Percentiles rank a stretch among this genome's conserved stretches.
Conservation (phyloP, 2,797 vertebrate genomes). For the Galago senegalensis region DNA sequence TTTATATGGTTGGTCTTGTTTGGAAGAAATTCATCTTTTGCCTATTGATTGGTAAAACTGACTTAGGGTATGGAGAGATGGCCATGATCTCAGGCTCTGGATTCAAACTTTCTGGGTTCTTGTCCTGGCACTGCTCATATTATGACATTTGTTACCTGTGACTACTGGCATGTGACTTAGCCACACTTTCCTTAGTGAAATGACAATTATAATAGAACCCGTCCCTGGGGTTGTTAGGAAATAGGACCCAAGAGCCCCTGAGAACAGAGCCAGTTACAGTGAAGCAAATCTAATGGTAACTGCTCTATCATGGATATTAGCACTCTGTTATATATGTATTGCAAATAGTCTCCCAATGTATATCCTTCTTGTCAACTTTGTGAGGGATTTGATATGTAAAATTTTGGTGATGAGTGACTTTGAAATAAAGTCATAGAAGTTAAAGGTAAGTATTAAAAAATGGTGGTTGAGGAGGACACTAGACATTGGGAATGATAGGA, state of each 20-base stretch:
- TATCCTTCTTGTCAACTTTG: neutral
- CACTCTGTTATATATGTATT: neutral
- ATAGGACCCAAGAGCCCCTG: neutral
- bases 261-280: neutral
- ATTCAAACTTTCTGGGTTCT: neutral
- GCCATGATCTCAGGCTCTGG: neutral
- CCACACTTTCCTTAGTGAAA: neutral
- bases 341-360: neutral
- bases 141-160: neutral
- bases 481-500: neutral
- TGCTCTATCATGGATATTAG: neutral
- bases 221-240: neutral
- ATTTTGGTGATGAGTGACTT: conserved; percentile 16
- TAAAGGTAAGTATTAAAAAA: conserved; percentile 44
- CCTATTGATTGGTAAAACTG: neutral
- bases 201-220: neutral
- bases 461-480: neutral
- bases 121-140: neutral
- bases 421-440: neutral
- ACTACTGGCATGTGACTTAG: neutral
- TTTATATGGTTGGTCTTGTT: neutral
- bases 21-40: neutral
- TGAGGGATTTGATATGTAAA: neutral
- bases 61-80: neutral
- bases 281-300: neutral